Conservation (phyloP, 1,140 invertebrate species). For the Drosophila truncata region DNA sequence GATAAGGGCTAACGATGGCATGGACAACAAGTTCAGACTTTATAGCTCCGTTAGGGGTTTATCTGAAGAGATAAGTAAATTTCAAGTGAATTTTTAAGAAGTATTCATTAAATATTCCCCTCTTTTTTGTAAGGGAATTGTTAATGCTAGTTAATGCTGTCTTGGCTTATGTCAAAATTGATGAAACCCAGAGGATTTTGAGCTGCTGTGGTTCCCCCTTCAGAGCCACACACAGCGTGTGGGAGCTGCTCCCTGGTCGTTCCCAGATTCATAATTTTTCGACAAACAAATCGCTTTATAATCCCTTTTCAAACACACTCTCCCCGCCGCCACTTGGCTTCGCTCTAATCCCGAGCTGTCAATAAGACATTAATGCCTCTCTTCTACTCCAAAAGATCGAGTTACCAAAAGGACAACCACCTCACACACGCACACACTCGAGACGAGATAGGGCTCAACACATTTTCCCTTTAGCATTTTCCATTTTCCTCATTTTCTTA, state of each 20-base stretch:
- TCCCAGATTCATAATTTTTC: slow-evolving; percentile 82
- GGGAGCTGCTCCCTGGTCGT: slow-evolving; percentile 60
- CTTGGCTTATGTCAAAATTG: slow-evolving; percentile 50
- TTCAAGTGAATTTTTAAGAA: slow-evolving; percentile 6
- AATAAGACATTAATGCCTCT: slow-evolving; percentile 79
- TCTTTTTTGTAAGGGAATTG: background rate
- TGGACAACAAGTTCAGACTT: slow-evolving; percentile 26
- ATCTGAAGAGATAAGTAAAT: slow-evolving; percentile 15
- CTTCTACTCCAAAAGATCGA: slow-evolving; percentile 39
- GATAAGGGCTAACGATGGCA: slow-evolving; percentile 32
- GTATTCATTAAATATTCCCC: background rate
- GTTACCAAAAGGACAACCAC: slow-evolving; percentile 72
- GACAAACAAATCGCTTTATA: slow-evolving; percentile 83
- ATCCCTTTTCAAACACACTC: slow-evolving; percentile 81
- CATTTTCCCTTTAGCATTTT: slow-evolving; percentile 14
- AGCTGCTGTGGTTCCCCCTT: slow-evolving; percentile 27
- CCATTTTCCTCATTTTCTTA: slow-evolving; percentile 8
- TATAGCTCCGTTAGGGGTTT: slow-evolving; percentile 21
- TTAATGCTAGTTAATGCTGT: slow-evolving; percentile 48
- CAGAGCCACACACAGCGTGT: slow-evolving; percentile 70
- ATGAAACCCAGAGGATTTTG: slow-evolving; percentile 46
- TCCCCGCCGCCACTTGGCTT: slow-evolving; percentile 56
- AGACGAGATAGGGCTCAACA: slow-evolving; percentile 19
- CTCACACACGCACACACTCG: slow-evolving; percentile 23
- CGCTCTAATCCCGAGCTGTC: slow-evolving; percentile 78